These are phyloP conservation scores for Dermatemys mawii DNA, from an alignment of 2,113 vertebrate genomes.

Conservation along the genomic window DNA sequence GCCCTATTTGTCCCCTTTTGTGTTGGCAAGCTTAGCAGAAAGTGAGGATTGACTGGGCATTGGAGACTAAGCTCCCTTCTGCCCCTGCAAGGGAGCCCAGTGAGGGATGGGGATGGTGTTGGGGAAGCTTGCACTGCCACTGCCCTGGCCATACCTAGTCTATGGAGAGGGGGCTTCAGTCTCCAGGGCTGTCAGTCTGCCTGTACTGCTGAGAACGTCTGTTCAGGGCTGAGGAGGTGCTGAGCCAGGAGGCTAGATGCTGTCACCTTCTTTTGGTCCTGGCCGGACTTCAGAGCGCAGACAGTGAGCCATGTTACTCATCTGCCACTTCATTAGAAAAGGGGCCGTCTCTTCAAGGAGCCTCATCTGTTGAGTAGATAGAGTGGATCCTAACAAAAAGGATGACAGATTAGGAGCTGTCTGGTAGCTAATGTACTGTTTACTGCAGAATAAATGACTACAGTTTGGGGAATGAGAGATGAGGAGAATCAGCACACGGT, in stretches of 20 bases:
- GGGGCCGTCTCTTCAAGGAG: slow-evolving; percentile 31
- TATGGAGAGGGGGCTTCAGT: not conserved
- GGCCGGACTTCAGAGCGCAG: not conserved
- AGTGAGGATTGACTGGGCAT: not conserved
- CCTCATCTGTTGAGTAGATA: slow-evolving; percentile 62
- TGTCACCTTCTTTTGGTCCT: not conserved
- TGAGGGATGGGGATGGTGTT: not conserved
- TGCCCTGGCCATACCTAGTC: not conserved
- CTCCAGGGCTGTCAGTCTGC: not conserved
- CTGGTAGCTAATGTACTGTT: slow-evolving; percentile 78
- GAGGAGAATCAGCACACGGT: slow-evolving; percentile 3
- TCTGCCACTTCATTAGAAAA: slow-evolving; percentile 53
- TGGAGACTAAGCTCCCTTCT: not conserved
- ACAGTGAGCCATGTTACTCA: slow-evolving; percentile 28
- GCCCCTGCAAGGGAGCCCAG: not conserved
- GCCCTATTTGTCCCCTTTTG: not conserved
- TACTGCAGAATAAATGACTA: slow-evolving; percentile 71
- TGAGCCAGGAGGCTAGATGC: not conserved
- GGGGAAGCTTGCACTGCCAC: not conserved
- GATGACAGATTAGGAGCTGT: slow-evolving; percentile 71
- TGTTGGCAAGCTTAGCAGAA: not conserved
- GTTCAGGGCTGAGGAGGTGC: not conserved
- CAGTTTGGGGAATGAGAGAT: slow-evolving; percentile 64
- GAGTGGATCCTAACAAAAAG: slow-evolving; percentile 69
- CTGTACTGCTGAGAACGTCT: not conserved